Conservation (phyloP, 2,113 vertebrate species). For the Cepphus grylle region DNA sequence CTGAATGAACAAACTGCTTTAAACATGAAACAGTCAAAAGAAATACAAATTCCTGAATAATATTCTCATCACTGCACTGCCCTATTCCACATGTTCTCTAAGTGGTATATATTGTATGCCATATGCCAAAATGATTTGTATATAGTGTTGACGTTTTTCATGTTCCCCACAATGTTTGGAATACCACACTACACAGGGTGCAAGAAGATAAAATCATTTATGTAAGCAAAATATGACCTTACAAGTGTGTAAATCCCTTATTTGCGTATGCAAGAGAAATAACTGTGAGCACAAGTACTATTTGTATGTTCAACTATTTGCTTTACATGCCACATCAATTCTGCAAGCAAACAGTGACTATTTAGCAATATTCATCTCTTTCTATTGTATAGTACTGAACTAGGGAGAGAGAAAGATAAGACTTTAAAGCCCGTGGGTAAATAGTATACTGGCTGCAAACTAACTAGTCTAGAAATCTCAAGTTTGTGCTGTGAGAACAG, state of each 20-base stretch:
- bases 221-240: constrained; percentile 42
- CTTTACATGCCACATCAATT: constrained; percentile 39
- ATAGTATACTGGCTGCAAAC: neutral
- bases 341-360: constrained; percentile 35
- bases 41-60: neutral
- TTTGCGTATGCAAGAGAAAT: constrained; percentile 22
- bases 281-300: neutral
- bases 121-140: neutral
- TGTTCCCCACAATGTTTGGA: neutral
- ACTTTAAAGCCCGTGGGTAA: neutral
- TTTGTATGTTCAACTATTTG: constrained; percentile 30
- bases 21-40: neutral
- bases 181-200: neutral
- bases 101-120: neutral
- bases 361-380: constrained; percentile 22
- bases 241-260: constrained; percentile 7
- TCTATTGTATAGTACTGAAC: neutral
- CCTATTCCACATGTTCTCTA: neutral
- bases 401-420: neutral
- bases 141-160: neutral
- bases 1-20: neutral
- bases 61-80: neutral
- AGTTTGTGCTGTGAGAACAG: neutral
- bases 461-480: neutral
- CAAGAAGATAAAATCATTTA: constrained; percentile 39